A percentile compares a stretch with the other conserved stretches of the same genome.
phyloP scores from a whole-genome alignment of 2,888 invertebrate species.

The Tenthredo amoena region DNA sequence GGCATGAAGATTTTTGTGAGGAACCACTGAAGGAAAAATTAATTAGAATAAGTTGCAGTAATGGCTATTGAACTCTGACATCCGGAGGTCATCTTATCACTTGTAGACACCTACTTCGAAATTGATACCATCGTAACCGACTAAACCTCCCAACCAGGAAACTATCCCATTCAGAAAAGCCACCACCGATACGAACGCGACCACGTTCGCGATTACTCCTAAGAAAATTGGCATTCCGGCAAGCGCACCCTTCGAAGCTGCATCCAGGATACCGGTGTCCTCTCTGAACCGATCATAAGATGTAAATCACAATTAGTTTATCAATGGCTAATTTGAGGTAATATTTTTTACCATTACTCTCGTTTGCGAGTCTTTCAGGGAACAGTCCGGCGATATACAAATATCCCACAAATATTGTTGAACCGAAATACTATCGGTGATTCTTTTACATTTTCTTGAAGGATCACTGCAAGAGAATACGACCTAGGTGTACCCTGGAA shows the following conservation, averaged over 20 bases:
- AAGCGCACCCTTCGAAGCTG: slow-evolving; percentile 93
- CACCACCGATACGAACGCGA: slow-evolving; percentile 94
- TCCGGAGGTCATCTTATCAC: neutral
- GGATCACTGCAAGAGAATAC: neutral
- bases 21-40: slow-evolving; percentile 81
- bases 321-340: neutral
- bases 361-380: neutral
- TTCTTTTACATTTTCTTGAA: neutral
- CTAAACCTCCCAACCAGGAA: slow-evolving; percentile 89
- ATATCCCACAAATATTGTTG: neutral
- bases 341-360: neutral
- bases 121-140: slow-evolving; percentile 83
- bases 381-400: neutral
- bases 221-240: slow-evolving; percentile 90
- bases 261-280: slow-evolving; percentile 92
- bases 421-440: neutral
- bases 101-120: slow-evolving; percentile 76
- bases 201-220: slow-evolving; percentile 94
- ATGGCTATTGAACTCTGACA: neutral
- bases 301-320: neutral
- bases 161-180: slow-evolving; percentile 91
- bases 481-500: neutral
- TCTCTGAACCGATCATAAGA: slow-evolving; percentile 80
- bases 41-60: neutral
- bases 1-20: slow-evolving; percentile 95